Evolutionary conservation across 2,113 vertebrate genomes (phyloP), one percentile per base, ranked within the genome.

Genomic region (Pica pica): DNA sequence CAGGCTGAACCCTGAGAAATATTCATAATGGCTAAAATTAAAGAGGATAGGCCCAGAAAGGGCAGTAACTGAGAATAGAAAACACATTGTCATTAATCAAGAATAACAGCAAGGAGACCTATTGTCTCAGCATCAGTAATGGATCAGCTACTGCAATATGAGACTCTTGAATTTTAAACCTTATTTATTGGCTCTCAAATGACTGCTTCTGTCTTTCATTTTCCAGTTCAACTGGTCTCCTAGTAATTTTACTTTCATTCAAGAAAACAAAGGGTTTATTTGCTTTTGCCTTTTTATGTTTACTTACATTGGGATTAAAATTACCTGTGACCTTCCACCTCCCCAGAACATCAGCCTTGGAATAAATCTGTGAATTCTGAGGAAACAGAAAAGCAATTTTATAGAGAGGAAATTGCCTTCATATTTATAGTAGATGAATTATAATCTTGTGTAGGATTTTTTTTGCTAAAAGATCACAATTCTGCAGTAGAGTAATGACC

Each of bases 351-450:
- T 78, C 6, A 4, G 49, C 8, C 17, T 71, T 56, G n/a, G 52
- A 90, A 78, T 75, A 88, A 74, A 68, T 71, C 41, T 52, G 14
- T 78, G 64, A 86, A 83, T 90, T 70, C 56, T 83, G 47, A 67
- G 35, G 68, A 90, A 86, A 86, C 2, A 90, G 33, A 71, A 94
- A 93, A 88, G 14, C 50, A 87, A 87, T 86, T 93, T 93, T 60
- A 90, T 26, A 50, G 17, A 52, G 42, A 94, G 39, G 37, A 90
- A 93, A 95, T 90, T 94, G 84, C 59, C n/a, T 92, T 96, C 19
- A 21, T 63, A 63, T 90, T 93, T 92, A 81, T 63, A 60, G n/a
- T 53, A 88, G 68, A 61, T 71, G 37, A 87, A 90, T 92, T 95
- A 79, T 89, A 87, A 90, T 89, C 74, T 59, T 89, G 7, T 37